phyloP scores from a whole-genome alignment of 2,888 invertebrate species.

The Petrolisthes cinctipes region DNA sequence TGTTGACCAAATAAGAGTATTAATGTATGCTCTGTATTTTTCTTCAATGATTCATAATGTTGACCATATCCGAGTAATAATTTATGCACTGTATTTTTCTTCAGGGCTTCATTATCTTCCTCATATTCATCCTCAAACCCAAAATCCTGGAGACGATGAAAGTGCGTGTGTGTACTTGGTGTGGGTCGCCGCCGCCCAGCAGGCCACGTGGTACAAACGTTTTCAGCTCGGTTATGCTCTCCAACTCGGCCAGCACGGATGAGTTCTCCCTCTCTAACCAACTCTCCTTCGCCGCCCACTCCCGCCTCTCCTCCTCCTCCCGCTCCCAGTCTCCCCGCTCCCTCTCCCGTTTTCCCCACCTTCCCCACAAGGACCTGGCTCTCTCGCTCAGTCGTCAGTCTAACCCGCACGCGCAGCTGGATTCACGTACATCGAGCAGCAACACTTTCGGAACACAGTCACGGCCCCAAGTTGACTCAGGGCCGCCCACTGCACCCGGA shows the following conservation, averaged over 20 bases:
- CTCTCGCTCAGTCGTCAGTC: conserved; percentile 24
- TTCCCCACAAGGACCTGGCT: conserved; percentile 18
- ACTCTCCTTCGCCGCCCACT: conserved; percentile 50
- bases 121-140: conserved; percentile 65
- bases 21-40: not conserved
- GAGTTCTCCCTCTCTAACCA: conserved; percentile 57
- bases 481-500: not conserved
- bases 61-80: not conserved
- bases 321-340: conserved; percentile 41
- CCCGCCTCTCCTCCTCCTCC: conserved; percentile 36
- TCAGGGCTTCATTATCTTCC: conserved; percentile 66
- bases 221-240: conserved; percentile 52
- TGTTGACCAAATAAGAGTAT: not conserved
- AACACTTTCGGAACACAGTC: not conserved
- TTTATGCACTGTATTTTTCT: not conserved
- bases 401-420: conserved; percentile 2
- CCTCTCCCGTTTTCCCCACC: conserved; percentile 21
- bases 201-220: conserved; percentile 57
- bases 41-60: not conserved
- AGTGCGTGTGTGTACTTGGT: conserved; percentile 55
- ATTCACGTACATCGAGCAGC: not conserved
- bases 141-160: conserved; percentile 63
- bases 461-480: conserved; percentile 19
- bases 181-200: conserved; percentile 46
- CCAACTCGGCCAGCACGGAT: conserved; percentile 48